Evolutionary conservation across 2,113 vertebrate species (phyloP).

Genomic region (Anser brachyrhynchus): DNA sequence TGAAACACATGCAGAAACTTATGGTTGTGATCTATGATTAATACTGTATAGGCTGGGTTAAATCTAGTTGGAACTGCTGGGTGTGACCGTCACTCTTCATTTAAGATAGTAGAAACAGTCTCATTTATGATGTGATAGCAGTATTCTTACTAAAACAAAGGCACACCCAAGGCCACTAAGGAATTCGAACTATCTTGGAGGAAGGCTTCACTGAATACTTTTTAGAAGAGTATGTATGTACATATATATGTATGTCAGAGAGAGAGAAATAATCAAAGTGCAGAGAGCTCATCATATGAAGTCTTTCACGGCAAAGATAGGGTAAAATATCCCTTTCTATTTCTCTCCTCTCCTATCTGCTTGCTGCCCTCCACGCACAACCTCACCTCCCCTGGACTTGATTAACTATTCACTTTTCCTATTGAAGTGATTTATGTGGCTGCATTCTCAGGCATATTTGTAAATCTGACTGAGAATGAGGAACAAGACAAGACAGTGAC

Average conservation of each 20-base stretch:
- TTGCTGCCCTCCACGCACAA: accelerated
- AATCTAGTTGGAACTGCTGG: constrained; percentile 51
- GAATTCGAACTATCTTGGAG: constrained; percentile 32
- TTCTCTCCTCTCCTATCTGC: background rate
- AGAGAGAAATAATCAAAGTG: background rate
- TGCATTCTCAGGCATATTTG: background rate
- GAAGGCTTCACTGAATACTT: background rate
- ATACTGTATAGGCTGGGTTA: constrained; percentile 38
- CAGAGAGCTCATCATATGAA: background rate
- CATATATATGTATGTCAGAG: background rate
- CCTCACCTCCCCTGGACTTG: background rate
- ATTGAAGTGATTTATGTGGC: background rate
- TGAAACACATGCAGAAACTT: constrained; percentile 64
- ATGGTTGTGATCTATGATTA: constrained; percentile 66
- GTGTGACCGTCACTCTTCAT: constrained; percentile 64
- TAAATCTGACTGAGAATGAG: background rate
- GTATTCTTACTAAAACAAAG: constrained; percentile 35
- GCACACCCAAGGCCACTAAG: constrained; percentile 35
- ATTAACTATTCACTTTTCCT: background rate
- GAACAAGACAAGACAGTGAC: no score
- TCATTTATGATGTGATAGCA: constrained; percentile 54
- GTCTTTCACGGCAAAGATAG: background rate
- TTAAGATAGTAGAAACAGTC: constrained; percentile 53
- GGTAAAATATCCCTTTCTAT: background rate
- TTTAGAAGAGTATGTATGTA: background rate